These are phyloP conservation scores for Leptinotarsa undecemlineata DNA, from an alignment of 1,140 invertebrate genomes.

Conservation along the genomic window DNA sequence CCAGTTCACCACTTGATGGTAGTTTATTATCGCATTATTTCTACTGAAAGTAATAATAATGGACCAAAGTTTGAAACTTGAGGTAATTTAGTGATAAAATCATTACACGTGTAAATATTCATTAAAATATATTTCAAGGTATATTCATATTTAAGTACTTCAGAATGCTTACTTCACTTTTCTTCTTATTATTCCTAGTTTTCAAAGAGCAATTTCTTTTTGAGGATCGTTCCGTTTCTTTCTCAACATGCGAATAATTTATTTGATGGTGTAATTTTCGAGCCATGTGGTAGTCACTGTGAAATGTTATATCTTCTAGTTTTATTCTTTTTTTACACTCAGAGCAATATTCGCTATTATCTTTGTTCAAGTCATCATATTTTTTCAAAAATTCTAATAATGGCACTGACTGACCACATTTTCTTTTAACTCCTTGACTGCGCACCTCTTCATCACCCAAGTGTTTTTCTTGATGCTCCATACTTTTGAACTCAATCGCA, in stretches of 20 bases:
- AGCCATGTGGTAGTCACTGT: slow-evolving; percentile 74
- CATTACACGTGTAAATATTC: background rate
- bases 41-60: too few species aligned
- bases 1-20: too few species aligned
- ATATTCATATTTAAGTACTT: background rate
- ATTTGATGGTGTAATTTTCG: slow-evolving; percentile 64
- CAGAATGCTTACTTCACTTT: slow-evolving; percentile 7
- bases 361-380: slow-evolving; percentile 9
- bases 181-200: background rate
- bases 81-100: too few species aligned
- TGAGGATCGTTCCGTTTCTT: background rate
- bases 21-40: too few species aligned
- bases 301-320: slow-evolving; percentile 63
- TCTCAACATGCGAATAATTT: slow-evolving; percentile 37
- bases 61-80: too few species aligned
- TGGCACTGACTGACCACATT: background rate
- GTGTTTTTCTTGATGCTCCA: too few species aligned
- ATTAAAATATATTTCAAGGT: background rate
- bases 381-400: slow-evolving; percentile 10
- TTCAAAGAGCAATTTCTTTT: background rate
- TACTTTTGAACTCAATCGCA: too few species aligned
- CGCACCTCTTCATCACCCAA: too few species aligned
- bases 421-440: background rate
- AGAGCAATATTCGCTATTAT: slow-evolving; percentile 44
- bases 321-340: slow-evolving; percentile 64